phyloP scores from a whole-genome alignment of 1,140 invertebrate species.

The Cephus cinctus region DNA sequence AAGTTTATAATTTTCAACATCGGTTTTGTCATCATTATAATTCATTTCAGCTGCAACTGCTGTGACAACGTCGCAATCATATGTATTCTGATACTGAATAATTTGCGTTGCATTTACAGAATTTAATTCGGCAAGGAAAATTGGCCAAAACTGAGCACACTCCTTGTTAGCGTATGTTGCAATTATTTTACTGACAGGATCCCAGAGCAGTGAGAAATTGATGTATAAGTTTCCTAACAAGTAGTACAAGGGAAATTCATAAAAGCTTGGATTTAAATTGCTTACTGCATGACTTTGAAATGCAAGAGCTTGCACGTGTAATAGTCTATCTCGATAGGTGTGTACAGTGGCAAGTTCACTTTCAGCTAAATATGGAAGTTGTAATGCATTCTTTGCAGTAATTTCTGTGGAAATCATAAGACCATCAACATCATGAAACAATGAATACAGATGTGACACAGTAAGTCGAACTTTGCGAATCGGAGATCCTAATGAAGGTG shows the following conservation, averaged over 20 bases:
- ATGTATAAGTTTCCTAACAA: slow-evolving; percentile 79
- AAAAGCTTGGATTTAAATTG: slow-evolving; percentile 59
- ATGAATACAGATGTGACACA: slow-evolving; percentile 69
- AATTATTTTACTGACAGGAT: slow-evolving; percentile 74
- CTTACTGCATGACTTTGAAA: slow-evolving; percentile 61
- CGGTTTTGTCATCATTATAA: slow-evolving; percentile 60
- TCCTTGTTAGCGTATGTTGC: slow-evolving; percentile 69
- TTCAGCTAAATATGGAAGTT: slow-evolving; percentile 60
- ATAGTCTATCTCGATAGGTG: slow-evolving; percentile 75
- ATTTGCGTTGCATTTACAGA: slow-evolving; percentile 26
- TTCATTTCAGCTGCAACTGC: slow-evolving; percentile 22
- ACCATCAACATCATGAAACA: slow-evolving; percentile 62
- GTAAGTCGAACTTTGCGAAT: slow-evolving; percentile 65
- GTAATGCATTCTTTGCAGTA: slow-evolving; percentile 42
- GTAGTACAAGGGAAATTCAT: slow-evolving; percentile 68
- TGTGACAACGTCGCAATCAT: slow-evolving; percentile 35
- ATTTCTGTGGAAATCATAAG: slow-evolving; percentile 23
- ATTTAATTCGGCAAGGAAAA: slow-evolving; percentile 66
- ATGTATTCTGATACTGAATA: slow-evolving; percentile 14
- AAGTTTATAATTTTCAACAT: slow-evolving; percentile 74
- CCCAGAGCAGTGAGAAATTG: slow-evolving; percentile 89
- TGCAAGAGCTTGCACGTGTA: slow-evolving; percentile 71
- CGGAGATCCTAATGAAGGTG: slow-evolving; percentile 32
- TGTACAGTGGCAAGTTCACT: slow-evolving; percentile 65
- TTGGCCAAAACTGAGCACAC: slow-evolving; percentile 73